Conservation (phyloP, 2,888 invertebrate species). For the Acanthosepion esculentum region DNA sequence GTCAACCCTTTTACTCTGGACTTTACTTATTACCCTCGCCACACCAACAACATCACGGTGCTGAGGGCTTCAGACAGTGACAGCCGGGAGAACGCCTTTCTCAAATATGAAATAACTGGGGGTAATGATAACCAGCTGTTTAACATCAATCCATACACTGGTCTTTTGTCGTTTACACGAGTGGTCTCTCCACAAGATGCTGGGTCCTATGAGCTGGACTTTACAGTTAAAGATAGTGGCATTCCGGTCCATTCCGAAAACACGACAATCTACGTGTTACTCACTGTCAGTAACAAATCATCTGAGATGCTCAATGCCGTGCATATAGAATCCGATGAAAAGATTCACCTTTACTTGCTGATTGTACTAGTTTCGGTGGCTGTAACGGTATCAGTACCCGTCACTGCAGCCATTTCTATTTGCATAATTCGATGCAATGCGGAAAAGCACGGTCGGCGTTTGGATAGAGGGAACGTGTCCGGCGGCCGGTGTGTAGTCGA, state of each 20-base stretch:
- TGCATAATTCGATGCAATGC: not conserved
- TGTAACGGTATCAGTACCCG: not conserved
- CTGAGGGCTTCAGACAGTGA: not conserved
- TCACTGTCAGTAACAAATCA: not conserved
- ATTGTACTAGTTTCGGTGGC: not conserved
- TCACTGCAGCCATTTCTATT: not conserved
- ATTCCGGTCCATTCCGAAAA: conserved; percentile 18
- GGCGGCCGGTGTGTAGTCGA: not conserved
- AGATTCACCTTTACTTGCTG: not conserved
- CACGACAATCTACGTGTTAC: not conserved
- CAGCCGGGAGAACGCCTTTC: conserved; percentile 14
- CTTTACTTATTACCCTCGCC: not conserved
- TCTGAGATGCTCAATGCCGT: not conserved
- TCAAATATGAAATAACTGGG: conserved; percentile 33
- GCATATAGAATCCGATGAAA: not conserved
- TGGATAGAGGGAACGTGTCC: not conserved
- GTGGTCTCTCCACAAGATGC: not conserved
- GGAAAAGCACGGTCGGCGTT: not conserved
- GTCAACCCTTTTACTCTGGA: not conserved
- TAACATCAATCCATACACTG: not conserved
- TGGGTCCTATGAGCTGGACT: not conserved
- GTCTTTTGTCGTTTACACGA: not conserved
- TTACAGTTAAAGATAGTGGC: not conserved
- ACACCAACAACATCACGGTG: conserved; percentile 11
- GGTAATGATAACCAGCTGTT: not conserved